These are phyloP conservation scores for Cercocebus atys DNA, from an alignment of 2,113 vertebrate genomes.

Conservation along the genomic window DNA sequence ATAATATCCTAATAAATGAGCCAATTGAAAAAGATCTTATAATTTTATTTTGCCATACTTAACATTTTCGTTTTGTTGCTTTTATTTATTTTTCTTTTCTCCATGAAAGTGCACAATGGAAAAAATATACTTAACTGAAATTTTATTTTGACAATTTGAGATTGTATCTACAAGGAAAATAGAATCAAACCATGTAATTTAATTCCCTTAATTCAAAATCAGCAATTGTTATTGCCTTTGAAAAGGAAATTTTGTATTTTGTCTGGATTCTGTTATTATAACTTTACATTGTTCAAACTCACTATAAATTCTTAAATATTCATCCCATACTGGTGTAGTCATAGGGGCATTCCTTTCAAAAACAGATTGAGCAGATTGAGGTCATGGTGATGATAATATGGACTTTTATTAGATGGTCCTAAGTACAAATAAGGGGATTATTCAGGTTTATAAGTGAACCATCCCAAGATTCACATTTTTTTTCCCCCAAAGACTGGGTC, in stretches of 20 bases:
- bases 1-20: neutral
- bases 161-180: neutral
- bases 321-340: neutral
- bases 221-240: neutral
- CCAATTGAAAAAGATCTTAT: neutral
- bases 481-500: too few relatives aligned
- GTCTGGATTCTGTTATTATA: neutral
- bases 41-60: neutral
- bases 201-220: neutral
- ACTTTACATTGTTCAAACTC: neutral
- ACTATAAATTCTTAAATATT: neutral
- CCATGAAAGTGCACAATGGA: neutral
- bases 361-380: neutral
- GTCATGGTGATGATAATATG: neutral
- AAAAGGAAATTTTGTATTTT: neutral
- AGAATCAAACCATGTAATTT: neutral
- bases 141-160: neutral
- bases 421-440: neutral
- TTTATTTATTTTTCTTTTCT: neutral
- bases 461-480: neutral
- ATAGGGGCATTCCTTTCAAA: neutral
- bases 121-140: neutral
- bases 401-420: neutral
- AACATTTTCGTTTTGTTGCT: neutral
- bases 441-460: neutral